phyloP scores from a whole-genome alignment of 2,797 vertebrate species.

The Setipinna tenuifilis region DNA sequence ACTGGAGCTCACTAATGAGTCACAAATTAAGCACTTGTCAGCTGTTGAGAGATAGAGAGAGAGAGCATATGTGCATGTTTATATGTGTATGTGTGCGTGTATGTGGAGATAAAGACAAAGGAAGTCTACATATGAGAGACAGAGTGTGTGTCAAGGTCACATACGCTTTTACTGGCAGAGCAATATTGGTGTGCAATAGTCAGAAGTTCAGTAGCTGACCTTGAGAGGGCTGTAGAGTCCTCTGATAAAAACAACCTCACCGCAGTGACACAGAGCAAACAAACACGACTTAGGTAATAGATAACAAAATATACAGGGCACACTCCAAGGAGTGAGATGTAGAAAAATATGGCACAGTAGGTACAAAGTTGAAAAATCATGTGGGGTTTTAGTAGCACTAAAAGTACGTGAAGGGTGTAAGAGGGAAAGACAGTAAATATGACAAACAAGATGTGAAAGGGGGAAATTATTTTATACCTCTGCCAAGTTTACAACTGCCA shows the following conservation, averaged over 20 bases:
- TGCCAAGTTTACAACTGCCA: slow-evolving; percentile 49
- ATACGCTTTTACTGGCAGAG: slow-evolving; percentile 41
- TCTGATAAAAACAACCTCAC: slow-evolving; percentile 49
- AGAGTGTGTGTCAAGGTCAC: not conserved
- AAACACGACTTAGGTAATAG: slow-evolving; percentile 45
- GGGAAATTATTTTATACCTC: not conserved
- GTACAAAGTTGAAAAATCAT: too few species aligned
- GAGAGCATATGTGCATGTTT: not conserved
- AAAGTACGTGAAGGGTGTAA: not conserved
- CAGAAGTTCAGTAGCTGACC: slow-evolving; percentile 44
- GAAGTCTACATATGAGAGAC: slow-evolving; percentile 55
- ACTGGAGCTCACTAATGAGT: slow-evolving; percentile 66
- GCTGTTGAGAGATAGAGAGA: slow-evolving; percentile 30
- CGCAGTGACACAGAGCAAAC: slow-evolving; percentile 53
- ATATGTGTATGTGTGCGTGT: slow-evolving; percentile 2
- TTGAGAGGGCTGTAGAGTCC: slow-evolving; percentile 55
- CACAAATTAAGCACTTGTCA: slow-evolving; percentile 68
- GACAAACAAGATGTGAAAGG: not conserved
- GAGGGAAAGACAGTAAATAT: not conserved
- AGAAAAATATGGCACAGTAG: too few species aligned
- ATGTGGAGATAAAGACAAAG: slow-evolving; percentile 53
- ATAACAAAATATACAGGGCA: too few species aligned
- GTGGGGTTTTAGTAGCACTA: not conserved
- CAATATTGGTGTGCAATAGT: slow-evolving; percentile 4
- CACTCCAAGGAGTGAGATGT: not conserved